Evolutionary conservation across 2,888 invertebrate genomes (phyloP).

Genomic region (Uloborus plumipes): DNA sequence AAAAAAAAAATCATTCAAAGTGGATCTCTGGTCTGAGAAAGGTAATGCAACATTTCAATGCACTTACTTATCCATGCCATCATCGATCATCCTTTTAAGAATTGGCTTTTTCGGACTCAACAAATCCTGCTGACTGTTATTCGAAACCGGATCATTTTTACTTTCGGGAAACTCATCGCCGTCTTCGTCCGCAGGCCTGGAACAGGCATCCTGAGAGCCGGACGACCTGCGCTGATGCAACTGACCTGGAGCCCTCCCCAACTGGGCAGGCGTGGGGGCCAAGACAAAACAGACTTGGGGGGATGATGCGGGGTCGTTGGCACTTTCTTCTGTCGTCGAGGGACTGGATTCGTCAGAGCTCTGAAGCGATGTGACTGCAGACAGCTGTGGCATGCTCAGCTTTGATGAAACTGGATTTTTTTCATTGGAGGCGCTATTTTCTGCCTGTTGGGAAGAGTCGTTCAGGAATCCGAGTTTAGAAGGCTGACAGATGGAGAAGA

Average conservation of each 20-base stretch:
- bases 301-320: slow-evolving; percentile 26
- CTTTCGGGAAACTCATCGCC: neutral
- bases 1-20: too few species aligned
- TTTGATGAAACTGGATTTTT: slow-evolving; percentile 10
- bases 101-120: slow-evolving; percentile 82
- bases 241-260: slow-evolving; percentile 90
- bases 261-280: slow-evolving; percentile 94
- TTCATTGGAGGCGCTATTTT: slow-evolving; percentile 3
- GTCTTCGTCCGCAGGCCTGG: neutral
- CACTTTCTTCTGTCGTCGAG: neutral
- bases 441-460: slow-evolving; percentile 5
- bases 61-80: slow-evolving; percentile 89
- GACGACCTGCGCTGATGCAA: slow-evolving; percentile 72
- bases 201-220: slow-evolving; percentile 23
- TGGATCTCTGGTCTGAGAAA: too few species aligned
- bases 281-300: slow-evolving; percentile 77
- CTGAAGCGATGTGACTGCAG: neutral
- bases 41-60: neutral
- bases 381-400: slow-evolving; percentile 20
- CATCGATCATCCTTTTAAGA: slow-evolving; percentile 89
- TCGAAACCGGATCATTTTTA: neutral
- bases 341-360: slow-evolving; percentile 10
- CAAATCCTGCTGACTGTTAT: slow-evolving; percentile 1
- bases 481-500: slow-evolving; percentile 18
- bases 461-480: slow-evolving; percentile 46